Percentiles rank a stretch among this genome's conserved stretches.
phyloP scores from a whole-genome alignment of 2,113 vertebrate genomes.

The Coptodon rendalli region DNA sequence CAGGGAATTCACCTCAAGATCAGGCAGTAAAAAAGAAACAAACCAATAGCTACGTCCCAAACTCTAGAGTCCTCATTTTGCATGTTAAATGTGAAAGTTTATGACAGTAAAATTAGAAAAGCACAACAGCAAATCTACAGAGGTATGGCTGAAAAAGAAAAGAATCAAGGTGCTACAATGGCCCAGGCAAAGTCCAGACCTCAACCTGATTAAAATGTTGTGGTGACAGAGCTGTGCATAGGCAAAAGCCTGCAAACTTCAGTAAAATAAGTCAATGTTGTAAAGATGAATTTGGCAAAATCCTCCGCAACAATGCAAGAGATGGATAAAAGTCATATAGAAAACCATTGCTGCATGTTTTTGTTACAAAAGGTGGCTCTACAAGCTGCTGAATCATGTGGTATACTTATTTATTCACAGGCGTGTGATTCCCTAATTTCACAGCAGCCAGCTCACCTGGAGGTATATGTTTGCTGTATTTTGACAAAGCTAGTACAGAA shows the following conservation, averaged over 20 bases:
- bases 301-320: accelerated
- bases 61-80: neutral
- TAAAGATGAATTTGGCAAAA: neutral
- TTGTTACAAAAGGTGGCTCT: neutral
- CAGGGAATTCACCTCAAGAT: neutral
- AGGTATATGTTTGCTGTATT: neutral
- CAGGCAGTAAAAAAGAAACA: neutral
- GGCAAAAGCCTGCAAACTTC: neutral
- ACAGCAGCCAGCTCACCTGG: accelerated
- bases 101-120: neutral
- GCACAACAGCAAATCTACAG: neutral
- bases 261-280: neutral
- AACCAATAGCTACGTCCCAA: accelerated
- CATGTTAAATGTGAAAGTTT: neutral
- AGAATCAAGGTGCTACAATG: neutral
- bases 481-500: neutral
- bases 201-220: neutral
- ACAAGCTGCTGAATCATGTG: neutral
- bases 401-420: neutral
- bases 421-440: accelerated
- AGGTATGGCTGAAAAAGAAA: neutral
- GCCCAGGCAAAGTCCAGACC: neutral
- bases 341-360: neutral
- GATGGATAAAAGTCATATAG: accelerated
- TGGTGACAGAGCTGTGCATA: neutral